Conservation (phyloP, 2,888 invertebrate genomes). For the Schizotus pectinicornis region DNA sequence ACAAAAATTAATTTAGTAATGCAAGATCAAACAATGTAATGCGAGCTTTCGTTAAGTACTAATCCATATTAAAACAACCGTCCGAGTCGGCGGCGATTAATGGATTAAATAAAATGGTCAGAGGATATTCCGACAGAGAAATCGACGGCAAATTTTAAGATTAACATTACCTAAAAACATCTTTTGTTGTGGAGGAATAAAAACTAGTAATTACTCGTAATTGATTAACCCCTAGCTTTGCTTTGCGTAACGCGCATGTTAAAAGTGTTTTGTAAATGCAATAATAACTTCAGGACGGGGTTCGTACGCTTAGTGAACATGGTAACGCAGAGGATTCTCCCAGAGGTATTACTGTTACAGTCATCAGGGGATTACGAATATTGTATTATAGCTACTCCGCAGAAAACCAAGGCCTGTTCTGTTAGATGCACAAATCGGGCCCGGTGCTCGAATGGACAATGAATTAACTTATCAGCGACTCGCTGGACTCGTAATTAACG, state of each 20-base stretch:
- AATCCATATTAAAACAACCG: constrained; percentile 31
- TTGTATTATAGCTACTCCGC: constrained; percentile 44
- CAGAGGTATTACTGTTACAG: constrained; percentile 42
- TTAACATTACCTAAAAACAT: neutral
- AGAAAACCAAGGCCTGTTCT: constrained; percentile 25
- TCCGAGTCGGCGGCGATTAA: constrained; percentile 14
- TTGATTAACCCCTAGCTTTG: neutral
- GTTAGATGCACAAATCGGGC: neutral
- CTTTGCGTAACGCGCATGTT: constrained; percentile 26
- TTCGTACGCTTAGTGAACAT: constrained; percentile 51
- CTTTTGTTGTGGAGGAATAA: neutral
- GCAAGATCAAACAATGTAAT: constrained; percentile 28
- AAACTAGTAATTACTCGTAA: neutral
- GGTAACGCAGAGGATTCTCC: constrained; percentile 46
- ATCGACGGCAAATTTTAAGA: neutral
- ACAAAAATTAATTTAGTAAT: constrained; percentile 23
- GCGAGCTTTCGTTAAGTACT: constrained; percentile 22
- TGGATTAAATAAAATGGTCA: constrained; percentile 11
- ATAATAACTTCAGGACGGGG: constrained; percentile 47
- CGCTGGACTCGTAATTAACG: constrained; percentile 4
- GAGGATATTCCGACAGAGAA: neutral
- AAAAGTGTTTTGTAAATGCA: constrained; percentile 44
- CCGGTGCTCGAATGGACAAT: neutral
- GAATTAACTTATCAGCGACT: constrained; percentile 4
- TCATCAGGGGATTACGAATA: constrained; percentile 50